Evolutionary conservation across 2,797 vertebrate species (phyloP).

Genomic region (Oceanodroma leucorhoa): DNA sequence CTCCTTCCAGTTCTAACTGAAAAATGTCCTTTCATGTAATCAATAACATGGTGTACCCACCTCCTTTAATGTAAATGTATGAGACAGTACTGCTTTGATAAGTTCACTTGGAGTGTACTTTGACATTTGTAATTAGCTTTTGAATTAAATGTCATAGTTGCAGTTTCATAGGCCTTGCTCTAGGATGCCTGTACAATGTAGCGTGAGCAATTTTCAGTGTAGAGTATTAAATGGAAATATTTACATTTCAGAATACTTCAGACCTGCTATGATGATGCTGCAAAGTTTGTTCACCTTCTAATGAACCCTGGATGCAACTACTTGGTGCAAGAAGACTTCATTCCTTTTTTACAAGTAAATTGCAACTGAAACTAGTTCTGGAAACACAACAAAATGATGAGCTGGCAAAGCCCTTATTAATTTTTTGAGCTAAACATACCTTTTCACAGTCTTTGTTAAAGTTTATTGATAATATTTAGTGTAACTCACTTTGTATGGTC

Average conservation of each 20-base stretch:
- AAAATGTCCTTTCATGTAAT: background rate
- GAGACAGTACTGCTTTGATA: background rate
- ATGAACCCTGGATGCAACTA: conserved; percentile 90
- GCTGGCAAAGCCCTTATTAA: background rate
- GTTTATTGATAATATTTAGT: background rate
- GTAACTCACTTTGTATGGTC: background rate
- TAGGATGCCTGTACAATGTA: background rate
- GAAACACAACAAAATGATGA: background rate
- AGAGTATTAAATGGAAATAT: background rate
- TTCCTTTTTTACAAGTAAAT: conserved; percentile 94
- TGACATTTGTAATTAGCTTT: background rate
- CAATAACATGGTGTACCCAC: background rate
- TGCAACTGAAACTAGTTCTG: background rate
- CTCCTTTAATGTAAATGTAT: background rate
- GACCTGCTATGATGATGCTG: conserved; percentile 92
- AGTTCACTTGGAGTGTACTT: background rate
- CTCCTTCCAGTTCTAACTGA: background rate
- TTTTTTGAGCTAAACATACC: background rate
- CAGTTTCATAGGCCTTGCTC: background rate
- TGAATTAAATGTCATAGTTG: background rate
- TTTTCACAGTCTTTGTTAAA: background rate
- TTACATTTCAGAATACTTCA: conserved; percentile 84
- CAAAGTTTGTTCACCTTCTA: conserved; percentile 93
- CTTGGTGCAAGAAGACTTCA: conserved; percentile 96
- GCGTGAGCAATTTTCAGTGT: background rate